Evolutionary conservation across 2,797 vertebrate species (phyloP).

Genomic region (Propithecus deckenii): DNA sequence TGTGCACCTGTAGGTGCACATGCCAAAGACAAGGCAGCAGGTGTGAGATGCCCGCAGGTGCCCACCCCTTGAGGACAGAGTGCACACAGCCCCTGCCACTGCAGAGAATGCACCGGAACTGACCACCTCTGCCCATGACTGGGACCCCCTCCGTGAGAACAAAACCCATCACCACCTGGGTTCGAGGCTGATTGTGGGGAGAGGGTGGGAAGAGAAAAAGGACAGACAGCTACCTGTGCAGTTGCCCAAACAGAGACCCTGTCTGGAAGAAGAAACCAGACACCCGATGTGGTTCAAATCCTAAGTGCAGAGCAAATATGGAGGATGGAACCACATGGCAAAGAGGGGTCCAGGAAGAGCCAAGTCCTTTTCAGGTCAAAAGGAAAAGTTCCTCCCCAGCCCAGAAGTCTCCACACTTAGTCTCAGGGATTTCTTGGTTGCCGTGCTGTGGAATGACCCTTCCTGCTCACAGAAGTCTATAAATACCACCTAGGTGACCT

Average conservation of each 20-base stretch:
- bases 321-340: not conserved
- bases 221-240: too few relatives aligned
- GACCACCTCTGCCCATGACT: not conserved
- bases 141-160: not conserved
- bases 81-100: not conserved
- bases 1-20: not conserved
- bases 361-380: not conserved
- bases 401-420: not conserved
- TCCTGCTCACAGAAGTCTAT: not conserved
- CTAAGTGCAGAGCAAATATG: not conserved
- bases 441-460: not conserved
- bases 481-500: not conserved
- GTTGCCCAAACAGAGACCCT: not conserved
- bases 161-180: not conserved
- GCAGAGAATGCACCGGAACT: not conserved
- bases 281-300: not conserved
- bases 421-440: not conserved
- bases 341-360: not conserved
- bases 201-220: not conserved
- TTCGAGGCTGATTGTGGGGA: not conserved
- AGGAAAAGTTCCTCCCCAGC: not conserved
- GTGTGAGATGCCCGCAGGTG: not conserved
- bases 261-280: not conserved
- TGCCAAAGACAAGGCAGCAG: not conserved
- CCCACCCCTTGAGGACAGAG: not conserved